Evolutionary conservation across 2,797 vertebrate genomes (phyloP).

Genomic region (Eulemur rubriventer): DNA sequence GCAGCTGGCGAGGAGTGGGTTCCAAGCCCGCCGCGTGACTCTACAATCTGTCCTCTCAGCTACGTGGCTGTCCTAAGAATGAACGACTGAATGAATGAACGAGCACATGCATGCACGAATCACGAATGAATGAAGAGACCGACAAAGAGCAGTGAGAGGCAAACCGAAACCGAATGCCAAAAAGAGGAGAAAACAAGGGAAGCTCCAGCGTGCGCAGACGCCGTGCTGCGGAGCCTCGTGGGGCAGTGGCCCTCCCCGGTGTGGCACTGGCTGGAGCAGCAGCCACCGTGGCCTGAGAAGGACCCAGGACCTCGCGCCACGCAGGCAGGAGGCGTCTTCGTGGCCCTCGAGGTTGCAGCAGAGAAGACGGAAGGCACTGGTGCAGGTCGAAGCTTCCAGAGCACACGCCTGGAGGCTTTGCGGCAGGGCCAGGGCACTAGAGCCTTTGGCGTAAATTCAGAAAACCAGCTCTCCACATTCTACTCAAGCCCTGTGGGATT

Average conservation of each 20-base stretch:
- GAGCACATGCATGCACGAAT: background rate
- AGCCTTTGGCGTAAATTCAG: background rate
- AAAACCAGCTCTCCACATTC: background rate
- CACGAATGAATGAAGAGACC: background rate
- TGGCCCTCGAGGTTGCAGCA: background rate
- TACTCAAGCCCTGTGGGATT: background rate
- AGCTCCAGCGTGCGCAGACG: rapidly evolving
- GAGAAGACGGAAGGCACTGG: background rate
- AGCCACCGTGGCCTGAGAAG: background rate
- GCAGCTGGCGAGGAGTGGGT: background rate
- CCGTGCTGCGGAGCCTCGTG: background rate
- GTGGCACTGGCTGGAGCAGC: background rate
- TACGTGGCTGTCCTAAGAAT: background rate
- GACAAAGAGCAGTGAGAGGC: background rate
- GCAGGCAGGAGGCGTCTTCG: background rate
- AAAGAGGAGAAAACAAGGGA: background rate
- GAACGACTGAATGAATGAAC: background rate
- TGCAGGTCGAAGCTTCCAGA: background rate
- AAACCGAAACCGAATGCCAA: background rate
- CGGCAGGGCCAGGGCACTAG: rapidly evolving
- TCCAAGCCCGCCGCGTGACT: background rate
- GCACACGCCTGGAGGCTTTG: background rate
- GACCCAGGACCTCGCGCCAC: rapidly evolving
- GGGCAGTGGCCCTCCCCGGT: rapidly evolving
- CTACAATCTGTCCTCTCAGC: background rate